phyloP scores from a whole-genome alignment of 2,797 vertebrate species.

The Enteromius viviparus region DNA sequence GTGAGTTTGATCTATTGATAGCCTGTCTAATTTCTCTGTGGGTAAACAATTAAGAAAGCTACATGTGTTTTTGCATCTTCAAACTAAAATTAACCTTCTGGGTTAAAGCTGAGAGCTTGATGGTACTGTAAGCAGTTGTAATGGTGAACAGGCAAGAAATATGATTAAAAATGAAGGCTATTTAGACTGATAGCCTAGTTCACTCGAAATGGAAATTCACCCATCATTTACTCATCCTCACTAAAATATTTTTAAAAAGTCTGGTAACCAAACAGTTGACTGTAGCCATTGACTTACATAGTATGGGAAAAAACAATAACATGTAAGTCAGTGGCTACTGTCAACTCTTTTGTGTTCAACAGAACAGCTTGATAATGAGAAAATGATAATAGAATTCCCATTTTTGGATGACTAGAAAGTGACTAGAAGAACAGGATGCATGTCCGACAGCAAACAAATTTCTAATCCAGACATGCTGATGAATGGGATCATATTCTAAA shows the following conservation, averaged over 20 bases:
- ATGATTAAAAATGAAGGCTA: not conserved
- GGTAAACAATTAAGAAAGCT: not conserved
- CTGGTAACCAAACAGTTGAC: not conserved
- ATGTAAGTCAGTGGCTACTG: not conserved
- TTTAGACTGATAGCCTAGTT: not conserved
- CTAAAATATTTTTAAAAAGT: not conserved
- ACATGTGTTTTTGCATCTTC: not conserved
- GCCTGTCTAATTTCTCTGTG: constrained; percentile 6
- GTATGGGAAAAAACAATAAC: not conserved
- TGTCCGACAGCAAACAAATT: not conserved
- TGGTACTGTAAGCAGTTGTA: not conserved
- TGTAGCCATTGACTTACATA: not conserved
- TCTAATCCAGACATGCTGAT: not conserved
- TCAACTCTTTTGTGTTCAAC: not conserved
- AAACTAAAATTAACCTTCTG: not conserved
- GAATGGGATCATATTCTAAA: constrained; percentile 15
- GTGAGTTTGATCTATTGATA: not conserved
- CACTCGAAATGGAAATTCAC: not conserved
- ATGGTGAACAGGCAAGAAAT: not conserved
- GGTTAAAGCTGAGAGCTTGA: not conserved
- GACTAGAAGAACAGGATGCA: not conserved
- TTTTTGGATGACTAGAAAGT: not conserved
- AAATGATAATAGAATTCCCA: not conserved
- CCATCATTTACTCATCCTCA: not conserved
- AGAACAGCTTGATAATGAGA: not conserved